A percentile compares a stretch with the other conserved stretches of the same genome.
These are phyloP conservation scores for Gyps fulvus DNA, from an alignment of 2,113 vertebrate genomes.

Conservation along the genomic window DNA sequence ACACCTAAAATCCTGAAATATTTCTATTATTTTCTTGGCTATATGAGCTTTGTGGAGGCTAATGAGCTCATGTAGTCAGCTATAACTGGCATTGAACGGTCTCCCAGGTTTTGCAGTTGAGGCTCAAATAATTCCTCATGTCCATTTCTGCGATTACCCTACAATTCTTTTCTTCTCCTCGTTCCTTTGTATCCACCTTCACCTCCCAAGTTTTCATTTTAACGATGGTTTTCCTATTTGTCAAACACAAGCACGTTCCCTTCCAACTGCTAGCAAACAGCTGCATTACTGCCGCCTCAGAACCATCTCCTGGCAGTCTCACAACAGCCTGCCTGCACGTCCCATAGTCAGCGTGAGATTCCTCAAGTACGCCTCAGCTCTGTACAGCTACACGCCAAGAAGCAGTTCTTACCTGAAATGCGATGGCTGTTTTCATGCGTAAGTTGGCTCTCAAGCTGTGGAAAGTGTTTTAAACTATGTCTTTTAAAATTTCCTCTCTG, in stretches of 20 bases:
- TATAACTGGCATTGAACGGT: neutral
- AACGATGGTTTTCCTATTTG: neutral
- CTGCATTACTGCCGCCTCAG: neutral
- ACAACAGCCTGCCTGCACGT: neutral
- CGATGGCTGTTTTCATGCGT: neutral
- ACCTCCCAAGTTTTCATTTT: neutral
- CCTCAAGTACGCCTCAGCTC: neutral
- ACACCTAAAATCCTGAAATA: neutral
- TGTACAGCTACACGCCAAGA: too few relatives aligned
- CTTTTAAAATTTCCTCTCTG: neutral
- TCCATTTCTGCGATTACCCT: neutral
- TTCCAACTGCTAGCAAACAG: neutral
- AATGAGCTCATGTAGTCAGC: neutral
- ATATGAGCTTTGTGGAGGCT: neutral
- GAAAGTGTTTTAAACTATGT: neutral
- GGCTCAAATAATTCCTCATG: neutral
- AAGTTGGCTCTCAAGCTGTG: neutral
- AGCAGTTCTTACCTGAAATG: neutral
- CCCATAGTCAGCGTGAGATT: rapidly evolving
- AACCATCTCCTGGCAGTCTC: neutral
- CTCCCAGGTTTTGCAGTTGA: neutral
- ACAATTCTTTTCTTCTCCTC: neutral
- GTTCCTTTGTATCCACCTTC: neutral
- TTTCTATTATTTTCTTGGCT: neutral
- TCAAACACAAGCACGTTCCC: neutral